A percentile compares a stretch with the other conserved stretches of the same genome.
Evolutionary conservation across 1,140 invertebrate genomes (phyloP).

Genomic region (Hypothenemus hampei): DNA sequence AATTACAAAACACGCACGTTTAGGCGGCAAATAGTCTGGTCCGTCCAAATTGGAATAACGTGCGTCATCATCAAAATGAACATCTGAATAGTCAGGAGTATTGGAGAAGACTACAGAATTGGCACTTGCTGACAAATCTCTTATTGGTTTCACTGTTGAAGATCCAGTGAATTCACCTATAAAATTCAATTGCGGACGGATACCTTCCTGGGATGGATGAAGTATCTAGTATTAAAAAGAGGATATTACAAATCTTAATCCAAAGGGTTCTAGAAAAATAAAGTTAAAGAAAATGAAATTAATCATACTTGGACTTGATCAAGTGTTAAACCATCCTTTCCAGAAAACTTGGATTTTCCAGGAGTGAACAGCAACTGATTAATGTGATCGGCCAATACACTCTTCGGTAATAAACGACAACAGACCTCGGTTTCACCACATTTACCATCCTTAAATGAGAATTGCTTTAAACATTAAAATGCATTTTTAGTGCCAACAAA

Average conservation of each 20-base stretch:
- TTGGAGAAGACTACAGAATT: constrained; percentile 29
- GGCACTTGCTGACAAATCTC: constrained; percentile 27
- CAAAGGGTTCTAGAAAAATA: background rate
- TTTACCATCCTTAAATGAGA: constrained; percentile 43
- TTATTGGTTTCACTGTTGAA: constrained; percentile 28
- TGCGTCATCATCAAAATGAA: constrained; percentile 36
- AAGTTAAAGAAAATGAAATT: background rate
- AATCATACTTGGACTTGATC: constrained; percentile 33
- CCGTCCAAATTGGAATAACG: constrained; percentile 39
- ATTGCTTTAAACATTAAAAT: too few species aligned
- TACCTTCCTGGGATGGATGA: constrained; percentile 15
- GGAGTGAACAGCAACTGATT: constrained; percentile 14
- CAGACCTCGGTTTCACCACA: constrained; percentile 49
- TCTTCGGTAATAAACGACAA: constrained; percentile 44
- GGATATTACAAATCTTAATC: background rate
- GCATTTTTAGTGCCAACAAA: too few species aligned
- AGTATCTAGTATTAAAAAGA: too few species aligned
- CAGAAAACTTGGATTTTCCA: constrained; percentile 31
- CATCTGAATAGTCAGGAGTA: constrained; percentile 42
- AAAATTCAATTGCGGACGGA: constrained; percentile 23
- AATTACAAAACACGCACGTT: too few species aligned
- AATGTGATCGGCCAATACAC: constrained; percentile 1
- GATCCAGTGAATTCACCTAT: constrained; percentile 27
- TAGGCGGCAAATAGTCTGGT: constrained; percentile 40
- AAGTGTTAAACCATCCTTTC: constrained; percentile 29